A percentile compares a stretch with the other conserved stretches of the same genome.
These are phyloP conservation scores for Cryptoprocta ferox DNA, from an alignment of 2,797 vertebrate species.

Conservation along the genomic window DNA sequence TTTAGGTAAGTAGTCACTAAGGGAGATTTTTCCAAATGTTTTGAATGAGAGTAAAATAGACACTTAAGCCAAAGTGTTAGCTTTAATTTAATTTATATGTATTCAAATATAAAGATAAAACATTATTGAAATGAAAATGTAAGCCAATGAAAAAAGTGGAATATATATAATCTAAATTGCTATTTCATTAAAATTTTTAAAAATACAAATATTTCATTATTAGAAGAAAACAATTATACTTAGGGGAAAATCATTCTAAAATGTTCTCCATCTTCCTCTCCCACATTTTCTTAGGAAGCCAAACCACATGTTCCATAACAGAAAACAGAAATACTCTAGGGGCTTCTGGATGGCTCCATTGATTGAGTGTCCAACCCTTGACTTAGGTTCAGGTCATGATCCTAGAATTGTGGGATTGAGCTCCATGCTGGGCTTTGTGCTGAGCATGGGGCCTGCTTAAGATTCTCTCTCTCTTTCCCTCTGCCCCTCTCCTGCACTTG, in stretches of 20 bases:
- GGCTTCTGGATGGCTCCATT: too few species aligned
- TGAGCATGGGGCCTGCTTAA: too few species aligned
- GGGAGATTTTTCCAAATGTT: not conserved
- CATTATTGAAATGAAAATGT: slow-evolving; percentile 37
- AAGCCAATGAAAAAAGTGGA: not conserved
- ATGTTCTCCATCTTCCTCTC: not conserved
- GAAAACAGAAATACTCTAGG: not conserved
- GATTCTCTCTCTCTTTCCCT: too few species aligned
- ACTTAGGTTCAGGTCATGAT: too few species aligned
- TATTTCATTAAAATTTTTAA: not conserved
- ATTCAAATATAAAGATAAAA: slow-evolving; percentile 14
- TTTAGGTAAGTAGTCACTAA: not conserved
- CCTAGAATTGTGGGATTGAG: too few species aligned
- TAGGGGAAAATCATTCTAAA: slow-evolving; percentile 37
- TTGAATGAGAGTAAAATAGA: slow-evolving; percentile 13
- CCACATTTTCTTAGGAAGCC: not conserved
- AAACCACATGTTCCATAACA: not conserved
- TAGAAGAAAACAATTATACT: not conserved
- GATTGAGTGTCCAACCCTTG: too few species aligned
- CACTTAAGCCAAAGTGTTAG: not conserved
- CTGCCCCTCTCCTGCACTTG: too few species aligned
- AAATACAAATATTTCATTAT: not conserved
- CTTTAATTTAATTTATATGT: slow-evolving; percentile 15
- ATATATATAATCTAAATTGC: not conserved
- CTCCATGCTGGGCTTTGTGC: too few species aligned